phyloP scores from a whole-genome alignment of 2,888 invertebrate genomes.

The Tetramorium bicarinatum region DNA sequence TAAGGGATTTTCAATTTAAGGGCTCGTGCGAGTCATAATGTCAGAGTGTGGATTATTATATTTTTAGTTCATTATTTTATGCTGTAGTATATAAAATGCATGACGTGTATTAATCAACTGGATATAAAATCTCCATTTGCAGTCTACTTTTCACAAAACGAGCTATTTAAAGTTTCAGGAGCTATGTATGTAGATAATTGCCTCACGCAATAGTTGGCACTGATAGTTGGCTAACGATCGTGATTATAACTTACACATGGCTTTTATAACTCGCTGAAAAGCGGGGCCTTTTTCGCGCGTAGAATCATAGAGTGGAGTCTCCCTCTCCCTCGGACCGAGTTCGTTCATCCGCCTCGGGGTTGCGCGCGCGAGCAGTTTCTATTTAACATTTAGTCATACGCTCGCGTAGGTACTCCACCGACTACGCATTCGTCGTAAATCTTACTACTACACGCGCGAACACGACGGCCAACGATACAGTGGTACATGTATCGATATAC shows the following conservation, averaged over 20 bases:
- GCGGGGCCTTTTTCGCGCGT: constrained; percentile 35
- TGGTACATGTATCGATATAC: constrained; percentile 33
- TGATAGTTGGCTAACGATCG: background rate
- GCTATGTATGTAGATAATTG: constrained; percentile 1
- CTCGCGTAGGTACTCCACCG: background rate
- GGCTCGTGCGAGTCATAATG: background rate
- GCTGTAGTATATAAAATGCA: background rate
- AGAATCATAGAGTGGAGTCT: background rate
- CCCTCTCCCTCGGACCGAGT: background rate
- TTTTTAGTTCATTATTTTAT: background rate
- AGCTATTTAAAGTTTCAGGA: background rate
- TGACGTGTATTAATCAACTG: background rate
- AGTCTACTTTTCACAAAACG: constrained; percentile 2
- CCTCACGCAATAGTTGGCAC: constrained; percentile 8
- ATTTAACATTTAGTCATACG: constrained; percentile 57
- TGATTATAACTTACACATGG: constrained; percentile 32
- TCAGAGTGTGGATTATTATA: background rate
- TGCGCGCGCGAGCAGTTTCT: constrained; percentile 24
- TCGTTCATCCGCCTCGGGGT: constrained; percentile 14
- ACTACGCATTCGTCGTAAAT: constrained; percentile 51
- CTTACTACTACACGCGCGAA: constrained; percentile 27
- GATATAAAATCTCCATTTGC: constrained; percentile 8
- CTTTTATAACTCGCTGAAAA: constrained; percentile 29
- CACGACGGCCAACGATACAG: background rate
- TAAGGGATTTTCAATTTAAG: background rate